Base-by-base conservation (phyloP, 1,140 invertebrate species). In the Lethrus apterus region DNA sequence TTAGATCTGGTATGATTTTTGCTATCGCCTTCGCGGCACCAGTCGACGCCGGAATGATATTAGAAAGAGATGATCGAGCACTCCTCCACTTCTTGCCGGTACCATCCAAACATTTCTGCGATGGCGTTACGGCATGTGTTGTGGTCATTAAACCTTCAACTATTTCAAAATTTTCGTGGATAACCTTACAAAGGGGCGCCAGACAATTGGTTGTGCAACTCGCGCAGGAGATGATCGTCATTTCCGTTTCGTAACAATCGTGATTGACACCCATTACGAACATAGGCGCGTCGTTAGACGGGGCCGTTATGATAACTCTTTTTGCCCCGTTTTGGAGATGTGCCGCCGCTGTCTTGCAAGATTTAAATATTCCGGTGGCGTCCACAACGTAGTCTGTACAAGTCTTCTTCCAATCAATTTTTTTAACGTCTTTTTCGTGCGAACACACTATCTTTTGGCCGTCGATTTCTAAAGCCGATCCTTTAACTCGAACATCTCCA, bases 171-270 rank as follows among this genome's bases (percentile, higher is more conserved):
- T 60, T 56, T 4, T 62, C 62, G 50, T 81, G 67, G 59, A 98
- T 83, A 34, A 99, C 93, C 65, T 99, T 99, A 50, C 93, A 94
- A 14, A 99, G 73, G 19, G 97, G 97, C 57, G 96, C 96, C 47
- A 99, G 76, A 65, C 96, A 99, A 72, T 99, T 99, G 63, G 96
- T 99, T 31, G 96, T 99, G 78, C 96, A 99, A 7, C 93, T 98
- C 35, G 95, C 95, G 64, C 98, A 98, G 49, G 90, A 94, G 10
- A 99, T 85, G 44, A 91, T 73, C 59, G 86, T 84, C 43, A 48
- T 23, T 33, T 77, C 76, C 42, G 86, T 81, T 42, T 91, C 79
- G 64, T 97, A 98, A 14, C 80, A 73, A 3, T 93, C 84, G 51
- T 88, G 73, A 65, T 99, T 99, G n/a, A 99, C 96, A 58, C 95